These are phyloP conservation scores for Brachypteracias leptosomus DNA, from an alignment of 2,113 vertebrate genomes.

Conservation along the genomic window DNA sequence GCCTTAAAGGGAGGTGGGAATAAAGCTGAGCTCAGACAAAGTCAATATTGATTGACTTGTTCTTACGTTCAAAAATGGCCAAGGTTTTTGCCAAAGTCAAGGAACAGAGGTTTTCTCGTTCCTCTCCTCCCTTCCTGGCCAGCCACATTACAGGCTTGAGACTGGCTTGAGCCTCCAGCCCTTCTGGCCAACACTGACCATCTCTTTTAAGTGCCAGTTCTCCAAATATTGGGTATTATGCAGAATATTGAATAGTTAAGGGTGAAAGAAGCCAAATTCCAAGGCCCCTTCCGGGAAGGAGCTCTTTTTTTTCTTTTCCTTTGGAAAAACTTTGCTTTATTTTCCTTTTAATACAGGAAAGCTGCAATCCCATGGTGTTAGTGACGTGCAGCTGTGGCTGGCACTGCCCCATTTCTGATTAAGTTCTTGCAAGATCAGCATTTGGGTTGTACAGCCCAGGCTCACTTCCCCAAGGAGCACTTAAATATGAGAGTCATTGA, in stretches of 20 bases:
- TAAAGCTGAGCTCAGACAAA: background rate
- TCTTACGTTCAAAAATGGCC: background rate
- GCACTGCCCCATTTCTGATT: background rate
- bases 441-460: background rate
- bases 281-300: background rate
- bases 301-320: background rate
- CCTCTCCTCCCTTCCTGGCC: background rate
- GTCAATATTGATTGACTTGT: conserved; percentile 19
- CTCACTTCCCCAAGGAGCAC: background rate
- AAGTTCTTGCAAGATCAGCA: background rate
- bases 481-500: background rate
- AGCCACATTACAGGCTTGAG: background rate
- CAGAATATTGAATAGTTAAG: background rate
- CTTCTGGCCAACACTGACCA: background rate
- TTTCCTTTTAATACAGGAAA: background rate
- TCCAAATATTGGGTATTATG: background rate
- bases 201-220: background rate
- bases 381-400: background rate
- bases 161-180: background rate
- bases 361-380: background rate
- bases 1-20: background rate
- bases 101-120: conserved; percentile 19
- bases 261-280: background rate
- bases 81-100: conserved; percentile 17
- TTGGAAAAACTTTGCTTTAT: background rate